Conservation (phyloP, 2,113 vertebrate species). For the Coptodon rendalli region DNA sequence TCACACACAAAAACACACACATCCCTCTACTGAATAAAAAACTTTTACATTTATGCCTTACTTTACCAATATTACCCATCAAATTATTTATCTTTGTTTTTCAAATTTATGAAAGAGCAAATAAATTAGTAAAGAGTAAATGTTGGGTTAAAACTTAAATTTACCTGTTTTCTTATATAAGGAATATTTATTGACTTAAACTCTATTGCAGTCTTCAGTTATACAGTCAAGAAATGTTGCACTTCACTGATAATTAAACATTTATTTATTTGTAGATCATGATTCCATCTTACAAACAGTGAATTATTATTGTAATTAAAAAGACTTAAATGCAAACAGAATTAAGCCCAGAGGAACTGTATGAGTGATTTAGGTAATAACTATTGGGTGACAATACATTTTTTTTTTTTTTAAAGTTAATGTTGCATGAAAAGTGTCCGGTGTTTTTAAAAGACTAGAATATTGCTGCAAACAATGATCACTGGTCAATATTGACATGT, state of each 20-base stretch:
- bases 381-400: not conserved
- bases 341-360: not conserved
- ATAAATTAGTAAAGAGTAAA: not conserved
- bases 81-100: not conserved
- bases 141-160: not conserved
- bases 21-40: not conserved
- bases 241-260: not conserved
- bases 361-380: not conserved
- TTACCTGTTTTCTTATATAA: not conserved
- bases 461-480: not conserved
- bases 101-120: not conserved
- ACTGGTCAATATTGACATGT: not conserved
- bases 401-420: rapidly evolving
- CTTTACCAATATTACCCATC: not conserved
- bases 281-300: not conserved
- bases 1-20: not conserved
- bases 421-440: not conserved
- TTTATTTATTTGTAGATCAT: not conserved
- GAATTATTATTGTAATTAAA: not conserved
- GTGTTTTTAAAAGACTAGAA: not conserved
- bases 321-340: not conserved
- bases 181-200: not conserved
- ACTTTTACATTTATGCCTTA: not conserved
- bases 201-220: not conserved
- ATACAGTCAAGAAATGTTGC: not conserved